phyloP scores from a whole-genome alignment of 1,140 invertebrate species.

The Cryptotermes secundus region DNA sequence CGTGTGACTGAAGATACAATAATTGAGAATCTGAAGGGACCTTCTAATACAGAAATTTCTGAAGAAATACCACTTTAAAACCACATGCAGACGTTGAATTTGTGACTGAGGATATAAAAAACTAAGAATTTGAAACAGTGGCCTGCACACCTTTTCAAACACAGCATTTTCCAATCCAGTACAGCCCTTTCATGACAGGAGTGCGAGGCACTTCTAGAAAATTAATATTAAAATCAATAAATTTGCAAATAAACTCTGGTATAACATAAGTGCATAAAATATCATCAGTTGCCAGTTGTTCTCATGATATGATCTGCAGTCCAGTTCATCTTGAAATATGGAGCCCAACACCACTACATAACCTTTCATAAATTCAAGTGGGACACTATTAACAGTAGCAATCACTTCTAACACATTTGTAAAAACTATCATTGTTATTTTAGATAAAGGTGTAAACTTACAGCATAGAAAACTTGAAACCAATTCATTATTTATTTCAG shows the following conservation, averaged over 20 bases:
- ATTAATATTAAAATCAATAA: too few relatives aligned
- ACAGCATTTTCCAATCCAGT: too few relatives aligned
- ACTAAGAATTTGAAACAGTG: too few relatives aligned
- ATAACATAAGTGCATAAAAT: neutral
- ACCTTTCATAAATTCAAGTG: neutral
- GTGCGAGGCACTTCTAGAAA: too few relatives aligned
- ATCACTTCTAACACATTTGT: neutral
- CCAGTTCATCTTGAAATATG: neutral
- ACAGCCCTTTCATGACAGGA: too few relatives aligned
- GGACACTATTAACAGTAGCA: neutral
- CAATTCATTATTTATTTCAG: neutral
- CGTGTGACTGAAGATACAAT: too few relatives aligned
- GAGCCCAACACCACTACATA: neutral
- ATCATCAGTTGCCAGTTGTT: neutral
- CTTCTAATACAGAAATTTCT: too few relatives aligned
- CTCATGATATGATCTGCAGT: neutral
- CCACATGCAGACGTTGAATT: too few relatives aligned
- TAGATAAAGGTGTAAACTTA: neutral
- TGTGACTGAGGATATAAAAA: too few relatives aligned
- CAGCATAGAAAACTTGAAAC: neutral
- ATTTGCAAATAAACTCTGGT: neutral
- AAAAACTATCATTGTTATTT: neutral
- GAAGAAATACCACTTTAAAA: too few relatives aligned
- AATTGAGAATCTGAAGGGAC: too few relatives aligned
- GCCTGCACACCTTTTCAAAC: too few relatives aligned